phyloP scores from a whole-genome alignment of 2,113 vertebrate species.

The Isichthys henryi region DNA sequence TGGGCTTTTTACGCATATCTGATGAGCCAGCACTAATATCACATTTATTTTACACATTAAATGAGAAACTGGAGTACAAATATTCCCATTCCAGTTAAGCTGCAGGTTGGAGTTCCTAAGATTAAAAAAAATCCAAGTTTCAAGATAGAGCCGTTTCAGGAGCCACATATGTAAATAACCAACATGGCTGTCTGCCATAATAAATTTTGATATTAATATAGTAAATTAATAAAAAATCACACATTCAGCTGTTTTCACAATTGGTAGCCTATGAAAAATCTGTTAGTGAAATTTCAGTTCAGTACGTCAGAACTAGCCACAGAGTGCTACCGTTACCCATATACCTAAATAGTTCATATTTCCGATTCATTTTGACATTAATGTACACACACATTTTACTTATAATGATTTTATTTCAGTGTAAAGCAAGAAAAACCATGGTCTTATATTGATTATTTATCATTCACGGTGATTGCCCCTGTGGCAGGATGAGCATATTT shows the following conservation, averaged over 20 bases:
- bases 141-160: neutral
- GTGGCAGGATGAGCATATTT: neutral
- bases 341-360: neutral
- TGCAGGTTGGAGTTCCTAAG: neutral
- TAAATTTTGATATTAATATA: neutral
- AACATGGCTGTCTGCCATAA: neutral
- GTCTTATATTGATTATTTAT: neutral
- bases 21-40: neutral
- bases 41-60: neutral
- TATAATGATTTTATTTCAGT: neutral
- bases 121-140: neutral
- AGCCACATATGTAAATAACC: neutral
- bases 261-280: neutral
- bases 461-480: neutral
- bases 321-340: neutral
- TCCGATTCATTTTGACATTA: neutral
- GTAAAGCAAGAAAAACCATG: neutral
- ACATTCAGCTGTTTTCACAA: neutral
- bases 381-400: neutral
- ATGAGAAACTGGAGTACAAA: neutral
- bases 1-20: neutral
- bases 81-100: neutral
- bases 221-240: neutral
- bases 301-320: neutral
- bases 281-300: neutral